A percentile compares a stretch with the other conserved stretches of the same genome.
Conservation (phyloP, 2,113 vertebrate genomes). For the Microcebus murinus region DNA sequence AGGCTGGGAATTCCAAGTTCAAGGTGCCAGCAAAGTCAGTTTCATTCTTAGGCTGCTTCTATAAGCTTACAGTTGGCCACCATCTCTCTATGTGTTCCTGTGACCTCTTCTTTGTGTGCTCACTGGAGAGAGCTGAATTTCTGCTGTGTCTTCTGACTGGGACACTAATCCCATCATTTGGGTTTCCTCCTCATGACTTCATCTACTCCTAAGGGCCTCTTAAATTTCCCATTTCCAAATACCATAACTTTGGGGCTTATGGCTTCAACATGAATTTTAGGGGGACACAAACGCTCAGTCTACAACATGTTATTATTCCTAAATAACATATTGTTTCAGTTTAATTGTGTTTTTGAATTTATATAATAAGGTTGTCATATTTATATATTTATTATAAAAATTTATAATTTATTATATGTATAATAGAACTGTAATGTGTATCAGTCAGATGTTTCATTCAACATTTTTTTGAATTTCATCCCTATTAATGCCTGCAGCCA, state of each 20-base stretch:
- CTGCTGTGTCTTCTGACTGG: not conserved
- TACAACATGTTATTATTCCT: not conserved
- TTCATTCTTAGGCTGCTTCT: not conserved
- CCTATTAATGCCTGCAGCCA: not conserved
- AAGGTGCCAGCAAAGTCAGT: not conserved
- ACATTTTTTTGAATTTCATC: not conserved
- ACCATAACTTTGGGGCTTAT: not conserved
- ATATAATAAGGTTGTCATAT: no score
- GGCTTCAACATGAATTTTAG: not conserved
- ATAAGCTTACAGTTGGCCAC: not conserved
- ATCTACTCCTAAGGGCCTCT: not conserved
- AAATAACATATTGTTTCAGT: not conserved
- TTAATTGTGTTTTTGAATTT: not conserved
- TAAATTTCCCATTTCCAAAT: no score
- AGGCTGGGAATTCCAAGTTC: not conserved
- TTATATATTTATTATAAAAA: no score
- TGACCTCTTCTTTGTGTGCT: not conserved
- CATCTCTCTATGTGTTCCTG: not conserved
- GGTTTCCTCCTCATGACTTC: not conserved
- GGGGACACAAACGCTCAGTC: not conserved
- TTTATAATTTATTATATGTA: not conserved
- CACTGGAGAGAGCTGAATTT: not conserved
- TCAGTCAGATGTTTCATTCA: not conserved
- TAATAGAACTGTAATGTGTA: not conserved
- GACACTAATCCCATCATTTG: no score